A percentile compares a stretch with the other conserved stretches of the same genome.
These are phyloP conservation scores for Gambusia yucatana DNA, from an alignment of 2,797 vertebrate species.

Conservation along the genomic window DNA sequence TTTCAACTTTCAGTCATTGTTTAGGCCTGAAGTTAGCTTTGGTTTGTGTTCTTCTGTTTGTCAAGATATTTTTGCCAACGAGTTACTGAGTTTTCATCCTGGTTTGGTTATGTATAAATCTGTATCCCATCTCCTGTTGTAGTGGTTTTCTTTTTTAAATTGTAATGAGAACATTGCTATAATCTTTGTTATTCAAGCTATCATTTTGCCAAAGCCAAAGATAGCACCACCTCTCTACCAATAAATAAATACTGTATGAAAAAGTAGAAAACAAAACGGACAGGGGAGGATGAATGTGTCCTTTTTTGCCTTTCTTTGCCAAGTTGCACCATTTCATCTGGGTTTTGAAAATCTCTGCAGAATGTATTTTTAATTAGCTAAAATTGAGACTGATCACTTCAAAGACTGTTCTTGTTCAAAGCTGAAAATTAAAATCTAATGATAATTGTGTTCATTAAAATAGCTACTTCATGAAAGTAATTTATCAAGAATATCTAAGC, in stretches of 20 bases:
- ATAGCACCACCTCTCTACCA: background rate
- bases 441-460: background rate
- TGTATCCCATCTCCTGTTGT: background rate
- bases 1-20: too few relatives aligned
- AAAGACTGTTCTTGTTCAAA: background rate
- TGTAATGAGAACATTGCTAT: background rate
- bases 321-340: background rate
- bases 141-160: background rate
- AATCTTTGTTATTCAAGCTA: background rate
- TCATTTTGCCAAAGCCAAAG: background rate
- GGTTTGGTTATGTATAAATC: background rate
- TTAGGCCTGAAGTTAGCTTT: background rate
- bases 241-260: background rate
- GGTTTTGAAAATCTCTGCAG: background rate
- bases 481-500: background rate
- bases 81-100: background rate
- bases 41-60: background rate
- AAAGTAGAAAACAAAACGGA: background rate
- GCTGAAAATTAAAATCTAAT: background rate
- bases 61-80: background rate
- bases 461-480: background rate
- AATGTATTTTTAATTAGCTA: background rate
- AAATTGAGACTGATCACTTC: background rate
- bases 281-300: background rate
- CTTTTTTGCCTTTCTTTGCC: background rate